Conservation (phyloP, 1,140 invertebrate species). For the Philotrypesis tridentata region DNA sequence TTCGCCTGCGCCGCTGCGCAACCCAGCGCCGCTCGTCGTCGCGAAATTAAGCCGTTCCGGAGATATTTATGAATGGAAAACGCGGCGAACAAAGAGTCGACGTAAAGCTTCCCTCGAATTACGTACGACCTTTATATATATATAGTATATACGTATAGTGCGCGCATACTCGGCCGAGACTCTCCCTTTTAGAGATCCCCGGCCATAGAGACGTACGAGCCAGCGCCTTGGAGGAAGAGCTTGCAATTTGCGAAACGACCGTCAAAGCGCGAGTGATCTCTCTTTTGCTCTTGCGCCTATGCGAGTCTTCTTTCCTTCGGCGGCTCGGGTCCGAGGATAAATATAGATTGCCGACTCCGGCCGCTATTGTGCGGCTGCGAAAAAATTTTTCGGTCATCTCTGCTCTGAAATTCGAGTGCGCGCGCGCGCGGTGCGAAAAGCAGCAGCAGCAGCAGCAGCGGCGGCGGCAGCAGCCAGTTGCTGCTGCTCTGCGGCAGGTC, state of each 20-base stretch:
- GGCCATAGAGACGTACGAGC: not conserved
- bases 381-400: not conserved
- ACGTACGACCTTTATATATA: constrained; percentile 50
- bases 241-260: constrained; percentile 42
- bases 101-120: constrained; percentile 45
- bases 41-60: constrained; percentile 75
- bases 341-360: not conserved
- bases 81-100: constrained; percentile 66
- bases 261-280: constrained; percentile 33
- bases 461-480: too few relatives aligned
- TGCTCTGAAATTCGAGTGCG: not conserved
- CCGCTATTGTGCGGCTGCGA: not conserved
- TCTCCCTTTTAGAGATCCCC: not conserved
- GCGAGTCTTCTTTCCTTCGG: not conserved
- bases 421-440: too few relatives aligned
- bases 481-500: constrained; percentile 44
- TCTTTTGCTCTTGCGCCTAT: not conserved
- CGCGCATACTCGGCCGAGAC: not conserved
- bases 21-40: constrained; percentile 48
- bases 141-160: too few relatives aligned
- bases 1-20: constrained; percentile 64
- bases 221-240: not conserved
- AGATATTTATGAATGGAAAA: constrained; percentile 74
- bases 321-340: not conserved
- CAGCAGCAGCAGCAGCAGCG: too few relatives aligned